A percentile compares a stretch with the other conserved stretches of the same genome.
These are phyloP conservation scores for Lepilemur ruficaudatus DNA, from an alignment of 2,797 vertebrate species.

Conservation along the genomic window DNA sequence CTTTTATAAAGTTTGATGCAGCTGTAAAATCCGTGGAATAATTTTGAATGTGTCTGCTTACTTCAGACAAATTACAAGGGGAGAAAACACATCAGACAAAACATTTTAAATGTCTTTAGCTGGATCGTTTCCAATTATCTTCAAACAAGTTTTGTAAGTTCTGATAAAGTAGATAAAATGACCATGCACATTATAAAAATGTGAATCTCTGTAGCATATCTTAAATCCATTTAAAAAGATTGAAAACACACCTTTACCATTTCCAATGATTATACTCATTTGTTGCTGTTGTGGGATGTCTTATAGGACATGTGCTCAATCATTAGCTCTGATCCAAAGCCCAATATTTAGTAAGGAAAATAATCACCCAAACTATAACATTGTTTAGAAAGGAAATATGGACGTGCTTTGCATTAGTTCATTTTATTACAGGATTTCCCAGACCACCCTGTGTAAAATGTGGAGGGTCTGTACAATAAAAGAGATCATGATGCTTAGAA, in stretches of 20 bases:
- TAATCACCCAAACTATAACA: neutral
- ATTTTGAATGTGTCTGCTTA: neutral
- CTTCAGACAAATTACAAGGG: neutral
- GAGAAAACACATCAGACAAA: constrained; percentile 1
- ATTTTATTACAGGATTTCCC: constrained; percentile 38
- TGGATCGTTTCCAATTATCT: constrained; percentile 48
- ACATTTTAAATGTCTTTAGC: neutral
- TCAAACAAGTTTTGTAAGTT: constrained; percentile 51
- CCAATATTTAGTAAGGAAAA: constrained; percentile 19
- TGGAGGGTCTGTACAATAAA: neutral
- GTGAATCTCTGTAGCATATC: neutral
- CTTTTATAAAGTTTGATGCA: neutral
- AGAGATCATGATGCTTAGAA: neutral
- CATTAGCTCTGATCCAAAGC: constrained; percentile 29
- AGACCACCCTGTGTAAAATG: neutral
- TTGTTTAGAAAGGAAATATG: neutral
- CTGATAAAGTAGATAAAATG: constrained; percentile 51
- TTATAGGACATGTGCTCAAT: neutral
- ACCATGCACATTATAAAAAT: constrained; percentile 52
- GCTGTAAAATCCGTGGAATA: neutral
- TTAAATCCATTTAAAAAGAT: constrained; percentile 45
- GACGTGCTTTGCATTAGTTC: neutral
- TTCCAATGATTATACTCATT: constrained; percentile 37
- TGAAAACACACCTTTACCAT: constrained; percentile 48
- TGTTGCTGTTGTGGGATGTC: neutral